A percentile compares a stretch with the other conserved stretches of the same genome.
These are phyloP conservation scores for Hoplostethus atlanticus DNA, from an alignment of 2,797 vertebrate species.

Conservation along the genomic window DNA sequence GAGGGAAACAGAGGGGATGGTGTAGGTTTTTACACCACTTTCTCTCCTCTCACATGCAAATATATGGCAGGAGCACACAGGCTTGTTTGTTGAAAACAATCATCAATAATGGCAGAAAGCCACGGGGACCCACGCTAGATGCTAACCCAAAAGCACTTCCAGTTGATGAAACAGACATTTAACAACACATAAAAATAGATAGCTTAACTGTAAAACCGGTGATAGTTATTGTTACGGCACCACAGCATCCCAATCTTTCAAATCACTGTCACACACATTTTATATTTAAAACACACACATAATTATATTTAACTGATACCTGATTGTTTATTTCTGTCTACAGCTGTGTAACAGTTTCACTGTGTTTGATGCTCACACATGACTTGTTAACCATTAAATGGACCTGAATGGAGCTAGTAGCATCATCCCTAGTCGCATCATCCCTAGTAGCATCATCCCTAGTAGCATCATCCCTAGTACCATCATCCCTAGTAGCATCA, in stretches of 20 bases:
- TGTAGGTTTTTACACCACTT: conserved; percentile 36
- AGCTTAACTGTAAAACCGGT: not conserved
- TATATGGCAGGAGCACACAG: conserved; percentile 1
- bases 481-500: too few species aligned
- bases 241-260: not conserved
- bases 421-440: too few species aligned
- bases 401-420: too few species aligned
- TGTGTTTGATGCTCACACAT: too few species aligned
- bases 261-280: not conserved
- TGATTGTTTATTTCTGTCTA: too few species aligned
- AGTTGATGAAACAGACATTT: conserved; percentile 2
- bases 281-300: too few species aligned
- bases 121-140: conserved; percentile 7
- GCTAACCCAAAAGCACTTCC: not conserved
- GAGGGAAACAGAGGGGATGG: conserved; percentile 27
- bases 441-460: too few species aligned
- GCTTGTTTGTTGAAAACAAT: not conserved
- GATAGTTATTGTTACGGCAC: too few species aligned
- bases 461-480: too few species aligned
- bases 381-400: too few species aligned
- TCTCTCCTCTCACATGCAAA: conserved; percentile 35
- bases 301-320: too few species aligned
- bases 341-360: too few species aligned
- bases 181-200: not conserved
- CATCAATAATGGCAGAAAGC: conserved; percentile 45